Evolutionary conservation across 2,888 invertebrate genomes (phyloP).

Genomic region (Xestia xanthographa): DNA sequence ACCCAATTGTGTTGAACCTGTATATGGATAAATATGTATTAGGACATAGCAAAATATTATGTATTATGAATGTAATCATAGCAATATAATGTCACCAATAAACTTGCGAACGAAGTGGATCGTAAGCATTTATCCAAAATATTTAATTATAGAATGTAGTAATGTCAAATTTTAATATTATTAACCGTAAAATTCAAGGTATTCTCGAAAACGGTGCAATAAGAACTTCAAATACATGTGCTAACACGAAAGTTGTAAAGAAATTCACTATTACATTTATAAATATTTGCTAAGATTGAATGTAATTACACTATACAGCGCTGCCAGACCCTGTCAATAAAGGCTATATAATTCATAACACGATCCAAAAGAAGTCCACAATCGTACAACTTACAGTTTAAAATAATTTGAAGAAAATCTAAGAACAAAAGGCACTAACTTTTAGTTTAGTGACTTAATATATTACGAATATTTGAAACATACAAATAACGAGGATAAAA

Average conservation of each 20-base stretch:
- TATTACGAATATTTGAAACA: constrained; percentile 56
- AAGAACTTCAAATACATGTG: constrained; percentile 82
- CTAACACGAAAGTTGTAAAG: constrained; percentile 83
- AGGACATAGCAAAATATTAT: constrained; percentile 78
- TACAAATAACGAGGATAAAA: constrained; percentile 58
- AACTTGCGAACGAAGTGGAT: constrained; percentile 64
- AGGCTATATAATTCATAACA: constrained; percentile 80
- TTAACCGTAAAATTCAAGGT: constrained; percentile 76
- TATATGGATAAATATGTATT: constrained; percentile 75
- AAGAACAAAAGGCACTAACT: constrained; percentile 73
- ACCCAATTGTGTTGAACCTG: constrained; percentile 85
- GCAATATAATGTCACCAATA: constrained; percentile 65
- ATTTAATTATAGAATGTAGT: constrained; percentile 66
- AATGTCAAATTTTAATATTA: constrained; percentile 70
- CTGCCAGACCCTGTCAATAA: constrained; percentile 88
- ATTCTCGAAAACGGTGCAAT: constrained; percentile 83
- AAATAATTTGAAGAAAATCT: constrained; percentile 63
- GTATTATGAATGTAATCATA: constrained; percentile 56
- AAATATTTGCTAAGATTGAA: constrained; percentile 85
- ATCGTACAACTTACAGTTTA: constrained; percentile 58
- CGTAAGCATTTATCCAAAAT: constrained; percentile 68
- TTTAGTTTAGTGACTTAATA: constrained; percentile 66
- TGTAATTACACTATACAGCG: constrained; percentile 86
- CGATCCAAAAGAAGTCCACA: constrained; percentile 63
- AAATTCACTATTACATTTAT: constrained; percentile 85